Base-by-base conservation (phyloP, 2,113 vertebrate species). In the Zeus faber region DNA sequence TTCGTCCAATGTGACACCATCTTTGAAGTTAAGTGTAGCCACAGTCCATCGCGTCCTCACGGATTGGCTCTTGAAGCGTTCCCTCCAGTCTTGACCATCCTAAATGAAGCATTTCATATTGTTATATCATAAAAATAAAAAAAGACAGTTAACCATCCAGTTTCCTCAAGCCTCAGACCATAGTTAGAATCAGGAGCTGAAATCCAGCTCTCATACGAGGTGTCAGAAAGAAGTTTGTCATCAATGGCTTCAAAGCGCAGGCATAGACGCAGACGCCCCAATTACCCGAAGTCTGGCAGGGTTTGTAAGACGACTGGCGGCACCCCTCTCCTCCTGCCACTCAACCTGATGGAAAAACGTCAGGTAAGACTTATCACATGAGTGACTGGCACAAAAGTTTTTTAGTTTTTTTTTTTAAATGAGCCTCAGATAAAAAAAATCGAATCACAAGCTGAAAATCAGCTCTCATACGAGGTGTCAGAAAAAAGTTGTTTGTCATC, bases 401-500 rank as follows among this genome's bases (percentile, higher is more conserved):
- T n/a, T n/a, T n/a, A n/a, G n/a, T n/a, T n/a, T n/a, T n/a, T n/a
- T n/a, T n/a, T n/a, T n/a, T n/a, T n/a, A 37, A 10, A 1, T 16
- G 6, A 44, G 20, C 41, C 18, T 41, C 21, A 29, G 33, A 37
- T n/a, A n/a, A 37, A 4, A 37, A 37, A 37, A 5, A 9, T n/a
- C 13, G 33, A 37, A 37, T 37, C 33, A 37, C 10, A 9, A 37
- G 33, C 33, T n/a, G 5, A 14, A 10, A 9, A 14, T 4, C n/a
- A 41, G 35, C 51, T 25, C 51, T 54, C 51, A 54, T 54, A 54
- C 21, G 33, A 54, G 51, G 51, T 41, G 51, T 54, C 51, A 41
- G 51, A 54, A 54, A 54, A 25, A 22, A 14, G n/a, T 24, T 40
- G 13, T 41, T 24, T 24, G 37, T 54, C 51, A 54, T 54, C 51